Percentiles rank a stretch among this genome's conserved stretches.
Evolutionary conservation across 2,797 vertebrate genomes (phyloP).

Genomic region (Lepus townsendii): DNA sequence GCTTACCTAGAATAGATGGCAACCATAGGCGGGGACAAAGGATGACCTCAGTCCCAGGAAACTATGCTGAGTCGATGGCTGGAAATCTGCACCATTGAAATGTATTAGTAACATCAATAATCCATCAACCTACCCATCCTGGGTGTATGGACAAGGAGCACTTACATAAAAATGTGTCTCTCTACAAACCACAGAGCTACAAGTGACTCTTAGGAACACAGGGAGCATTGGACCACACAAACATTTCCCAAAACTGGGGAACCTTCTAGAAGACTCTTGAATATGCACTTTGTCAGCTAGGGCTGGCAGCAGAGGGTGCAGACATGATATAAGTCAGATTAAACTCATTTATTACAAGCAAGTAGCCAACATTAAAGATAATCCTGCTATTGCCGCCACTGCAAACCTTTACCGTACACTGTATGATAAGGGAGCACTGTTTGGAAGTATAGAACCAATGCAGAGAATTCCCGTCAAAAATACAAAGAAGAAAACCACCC

Average conservation of each 20-base stretch:
- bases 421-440: background rate
- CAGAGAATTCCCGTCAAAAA: constrained; percentile 77
- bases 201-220: background rate
- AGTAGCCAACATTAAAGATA: background rate
- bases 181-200: background rate
- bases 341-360: background rate
- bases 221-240: background rate
- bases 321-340: no score
- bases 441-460: background rate
- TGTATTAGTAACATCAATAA: background rate
- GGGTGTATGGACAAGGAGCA: background rate
- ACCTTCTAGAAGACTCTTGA: background rate
- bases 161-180: background rate
- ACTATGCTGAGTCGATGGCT: background rate
- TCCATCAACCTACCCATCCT: background rate
- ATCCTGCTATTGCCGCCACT: background rate
- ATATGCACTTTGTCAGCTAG: fast-evolving
- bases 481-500: constrained; percentile 54
- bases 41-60: background rate
- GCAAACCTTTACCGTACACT: background rate
- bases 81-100: background rate
- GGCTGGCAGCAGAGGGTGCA: background rate
- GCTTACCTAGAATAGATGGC: background rate
- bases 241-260: background rate
- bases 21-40: background rate